phyloP scores from a whole-genome alignment of 1,140 invertebrate species.

The Drosophila funebris region DNA sequence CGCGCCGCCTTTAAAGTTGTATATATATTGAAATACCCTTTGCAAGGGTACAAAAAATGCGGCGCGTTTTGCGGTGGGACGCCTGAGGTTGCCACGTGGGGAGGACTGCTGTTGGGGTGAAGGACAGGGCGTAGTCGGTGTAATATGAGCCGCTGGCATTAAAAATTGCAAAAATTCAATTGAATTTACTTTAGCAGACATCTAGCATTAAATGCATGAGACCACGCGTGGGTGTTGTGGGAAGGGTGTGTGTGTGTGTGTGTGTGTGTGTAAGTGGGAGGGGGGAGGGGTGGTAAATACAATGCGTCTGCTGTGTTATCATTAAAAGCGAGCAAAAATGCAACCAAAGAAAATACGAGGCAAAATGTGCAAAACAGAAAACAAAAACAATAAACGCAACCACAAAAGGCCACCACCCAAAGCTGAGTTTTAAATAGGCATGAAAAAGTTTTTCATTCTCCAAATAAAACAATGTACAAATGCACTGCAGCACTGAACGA shows the following conservation, averaged over 20 bases:
- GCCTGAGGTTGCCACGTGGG: constrained; percentile 33
- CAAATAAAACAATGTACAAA: constrained; percentile 17
- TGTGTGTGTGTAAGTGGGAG: background rate
- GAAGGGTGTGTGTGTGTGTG: background rate
- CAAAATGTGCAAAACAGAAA: too few species aligned
- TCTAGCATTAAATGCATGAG: constrained; percentile 69
- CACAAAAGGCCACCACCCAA: constrained; percentile 71
- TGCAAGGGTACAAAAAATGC: constrained; percentile 40
- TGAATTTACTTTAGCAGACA: constrained; percentile 78
- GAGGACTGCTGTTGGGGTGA: background rate
- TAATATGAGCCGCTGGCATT: constrained; percentile 75
- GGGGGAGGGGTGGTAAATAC: constrained; percentile 19
- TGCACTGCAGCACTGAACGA: background rate
- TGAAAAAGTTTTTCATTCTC: constrained; percentile 49
- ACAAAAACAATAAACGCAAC: constrained; percentile 66
- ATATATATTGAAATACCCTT: background rate
- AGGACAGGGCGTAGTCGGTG: constrained; percentile 58
- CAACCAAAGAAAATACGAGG: constrained; percentile 72
- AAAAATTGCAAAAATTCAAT: constrained; percentile 77
- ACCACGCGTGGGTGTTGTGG: constrained; percentile 36
- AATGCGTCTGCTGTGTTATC: constrained; percentile 50
- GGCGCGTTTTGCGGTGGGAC: constrained; percentile 51
- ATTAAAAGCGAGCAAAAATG: constrained; percentile 76
- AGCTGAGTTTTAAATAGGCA: constrained; percentile 63
- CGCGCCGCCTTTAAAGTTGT: too few species aligned